phyloP scores from a whole-genome alignment of 2,888 invertebrate genomes.

The Adelognathus sp. region DNA sequence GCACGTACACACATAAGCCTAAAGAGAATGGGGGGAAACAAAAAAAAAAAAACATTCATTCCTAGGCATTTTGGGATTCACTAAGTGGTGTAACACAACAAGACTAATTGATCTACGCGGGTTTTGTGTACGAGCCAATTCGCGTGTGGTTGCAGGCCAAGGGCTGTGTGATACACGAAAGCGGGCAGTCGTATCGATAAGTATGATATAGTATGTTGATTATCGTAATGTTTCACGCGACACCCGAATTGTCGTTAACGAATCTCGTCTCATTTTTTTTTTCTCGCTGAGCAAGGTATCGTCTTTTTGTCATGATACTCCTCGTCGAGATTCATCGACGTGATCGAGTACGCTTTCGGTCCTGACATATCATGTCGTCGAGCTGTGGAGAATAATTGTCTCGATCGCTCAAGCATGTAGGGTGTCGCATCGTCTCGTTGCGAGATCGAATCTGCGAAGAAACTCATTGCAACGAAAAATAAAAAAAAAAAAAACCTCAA shows the following conservation, averaged over 20 bases:
- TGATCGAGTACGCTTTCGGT: too few relatives aligned
- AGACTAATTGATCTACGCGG: slow-evolving; percentile 49
- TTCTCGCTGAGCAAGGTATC: too few relatives aligned
- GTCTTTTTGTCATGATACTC: too few relatives aligned
- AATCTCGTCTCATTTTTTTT: background rate
- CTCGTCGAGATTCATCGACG: too few relatives aligned
- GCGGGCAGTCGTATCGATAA: slow-evolving; percentile 26
- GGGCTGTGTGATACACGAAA: slow-evolving; percentile 46
- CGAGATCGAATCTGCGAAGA: background rate
- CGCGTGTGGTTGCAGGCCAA: slow-evolving; percentile 49
- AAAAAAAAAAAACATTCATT: slow-evolving; percentile 60
- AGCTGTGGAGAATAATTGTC: background rate
- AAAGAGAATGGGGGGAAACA: too few relatives aligned
- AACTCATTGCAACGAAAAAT: background rate
- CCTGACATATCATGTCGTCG: too few relatives aligned
- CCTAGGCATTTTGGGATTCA: slow-evolving; percentile 40
- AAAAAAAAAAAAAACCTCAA: slow-evolving; percentile 22
- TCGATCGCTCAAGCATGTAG: background rate
- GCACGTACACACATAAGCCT: slow-evolving; percentile 64
- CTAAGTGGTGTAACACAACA: slow-evolving; percentile 52
- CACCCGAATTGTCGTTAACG: slow-evolving; percentile 45
- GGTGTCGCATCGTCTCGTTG: background rate
- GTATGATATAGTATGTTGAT: slow-evolving; percentile 1
- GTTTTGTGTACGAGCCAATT: slow-evolving; percentile 41
- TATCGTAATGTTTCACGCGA: slow-evolving; percentile 14